These are phyloP conservation scores for Stichopus chloronotus DNA, from an alignment of 35 echinoderm and acorn worm species.

Conservation along the genomic window DNA sequence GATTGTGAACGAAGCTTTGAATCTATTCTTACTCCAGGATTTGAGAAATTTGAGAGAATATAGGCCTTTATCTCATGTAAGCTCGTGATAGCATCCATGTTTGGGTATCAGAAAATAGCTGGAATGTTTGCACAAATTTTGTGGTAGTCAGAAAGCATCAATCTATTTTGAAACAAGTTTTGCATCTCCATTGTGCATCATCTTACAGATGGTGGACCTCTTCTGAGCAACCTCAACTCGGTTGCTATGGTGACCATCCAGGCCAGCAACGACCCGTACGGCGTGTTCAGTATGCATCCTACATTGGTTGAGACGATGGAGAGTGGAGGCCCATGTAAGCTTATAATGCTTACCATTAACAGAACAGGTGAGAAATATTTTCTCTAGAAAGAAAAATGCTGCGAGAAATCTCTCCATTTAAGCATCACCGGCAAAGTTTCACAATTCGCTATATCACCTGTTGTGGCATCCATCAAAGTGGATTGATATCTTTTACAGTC, in stretches of 20 bases:
- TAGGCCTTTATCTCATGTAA: too few species aligned
- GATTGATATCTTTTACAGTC: too few species aligned
- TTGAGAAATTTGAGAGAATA: too few species aligned
- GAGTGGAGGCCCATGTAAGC: conserved; percentile 69
- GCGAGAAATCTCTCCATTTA: too few species aligned
- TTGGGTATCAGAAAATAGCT: neutral
- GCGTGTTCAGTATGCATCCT: conserved; percentile 81
- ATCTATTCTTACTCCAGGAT: too few species aligned
- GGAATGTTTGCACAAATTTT: neutral
- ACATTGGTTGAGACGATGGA: conserved; percentile 42
- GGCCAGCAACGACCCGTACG: conserved; percentile 94
- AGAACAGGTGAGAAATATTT: conserved; percentile 75
- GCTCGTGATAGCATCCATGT: too few species aligned
- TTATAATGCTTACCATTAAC: conserved; percentile 60
- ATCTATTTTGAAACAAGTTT: neutral
- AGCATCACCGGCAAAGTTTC: too few species aligned
- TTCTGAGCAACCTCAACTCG: conserved; percentile 66
- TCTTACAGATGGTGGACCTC: neutral
- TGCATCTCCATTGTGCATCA: neutral
- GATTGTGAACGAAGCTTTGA: too few species aligned
- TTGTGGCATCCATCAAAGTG: too few species aligned
- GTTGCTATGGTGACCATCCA: conserved; percentile 80
- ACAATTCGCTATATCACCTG: too few species aligned
- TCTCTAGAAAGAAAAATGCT: too few species aligned
- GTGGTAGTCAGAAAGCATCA: neutral